Evolutionary conservation across 2,797 vertebrate species (phyloP).

Genomic region (Channa striata): DNA sequence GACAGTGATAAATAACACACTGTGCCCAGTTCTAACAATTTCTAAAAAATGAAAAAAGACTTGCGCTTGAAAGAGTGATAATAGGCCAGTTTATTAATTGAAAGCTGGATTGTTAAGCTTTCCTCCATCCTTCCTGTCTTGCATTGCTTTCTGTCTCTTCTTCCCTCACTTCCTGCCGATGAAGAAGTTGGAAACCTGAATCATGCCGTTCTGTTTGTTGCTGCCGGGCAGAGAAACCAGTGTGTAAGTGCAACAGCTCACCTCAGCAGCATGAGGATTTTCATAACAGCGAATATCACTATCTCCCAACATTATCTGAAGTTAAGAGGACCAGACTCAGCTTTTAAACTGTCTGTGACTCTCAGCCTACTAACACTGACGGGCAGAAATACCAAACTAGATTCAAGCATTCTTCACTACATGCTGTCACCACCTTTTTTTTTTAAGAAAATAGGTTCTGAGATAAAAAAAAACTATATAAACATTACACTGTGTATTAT

Average conservation of each 20-base stretch:
- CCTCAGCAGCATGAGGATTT: slow-evolving; percentile 40
- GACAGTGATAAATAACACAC: slow-evolving; percentile 59
- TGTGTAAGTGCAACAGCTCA: slow-evolving; percentile 47
- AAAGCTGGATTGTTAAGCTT: slow-evolving; percentile 30
- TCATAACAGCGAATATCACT: slow-evolving; percentile 45
- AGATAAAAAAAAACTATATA: too few relatives aligned
- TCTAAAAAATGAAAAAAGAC: slow-evolving; percentile 56
- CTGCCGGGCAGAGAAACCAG: slow-evolving; percentile 58
- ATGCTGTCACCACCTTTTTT: slow-evolving; percentile 12
- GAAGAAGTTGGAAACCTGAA: slow-evolving; percentile 68
- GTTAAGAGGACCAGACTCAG: slow-evolving; percentile 32
- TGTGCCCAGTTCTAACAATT: slow-evolving; percentile 50
- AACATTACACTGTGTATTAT: too few relatives aligned
- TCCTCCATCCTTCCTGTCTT: slow-evolving; percentile 40
- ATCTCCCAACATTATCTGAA: slow-evolving; percentile 46
- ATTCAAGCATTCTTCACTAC: slow-evolving; percentile 30
- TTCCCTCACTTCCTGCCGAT: slow-evolving; percentile 41
- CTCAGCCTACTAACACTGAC: slow-evolving; percentile 31
- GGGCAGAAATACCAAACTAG: slow-evolving; percentile 27
- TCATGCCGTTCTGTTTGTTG: slow-evolving; percentile 58
- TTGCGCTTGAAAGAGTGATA: slow-evolving; percentile 44
- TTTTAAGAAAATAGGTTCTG: too few relatives aligned
- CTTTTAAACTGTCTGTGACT: slow-evolving; percentile 30
- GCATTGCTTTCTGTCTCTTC: slow-evolving; percentile 21
- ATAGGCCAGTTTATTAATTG: slow-evolving; percentile 54